Evolutionary conservation across 2,797 vertebrate species (phyloP), one percentile per base, ranked within the genome.

Genomic region (Florisuga fusca): DNA sequence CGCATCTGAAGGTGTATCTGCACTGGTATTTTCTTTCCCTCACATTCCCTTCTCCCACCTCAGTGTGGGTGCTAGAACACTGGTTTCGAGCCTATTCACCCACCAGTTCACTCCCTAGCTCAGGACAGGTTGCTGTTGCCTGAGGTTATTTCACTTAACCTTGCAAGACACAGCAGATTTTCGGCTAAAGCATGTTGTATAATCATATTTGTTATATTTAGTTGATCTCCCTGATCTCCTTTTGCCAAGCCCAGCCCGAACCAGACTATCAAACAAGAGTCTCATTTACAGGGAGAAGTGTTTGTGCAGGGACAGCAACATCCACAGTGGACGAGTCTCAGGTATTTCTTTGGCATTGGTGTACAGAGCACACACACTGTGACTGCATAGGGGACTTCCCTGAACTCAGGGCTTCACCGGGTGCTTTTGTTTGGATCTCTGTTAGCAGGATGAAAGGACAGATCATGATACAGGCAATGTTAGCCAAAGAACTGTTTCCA

Each of bases 261-360:
- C 21, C 55, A 45, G 91, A 59, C 13, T 12, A 63, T 51, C 61
- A 55, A 72, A 50, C 41, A 64, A 55, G 45, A 74, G 33, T 6
- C 19, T 61, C 29, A 57, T 2, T 29, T 36, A 13, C 0, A 11
- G 12, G 6, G 22, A 36, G 58, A 59, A 75, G 10, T 1, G 26
- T 72, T 69, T 55, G 23, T 4, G 1, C 16, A 20, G 53, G 34
- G 14, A 10, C 38, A 83, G 79, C 18, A 48, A 25, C 7, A 67
- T 12, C 71, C 36, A 3, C 0, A 4, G 17, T 10, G 45, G 82
- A 27, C 29, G 16, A 0, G 0, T 34, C 38, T 73, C 20, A 9
- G 34, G 48, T 53, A 64, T 45, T 38, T 19, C 51, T 51, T 4
- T 76, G 72, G 51, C 59, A 51, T 2, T 20, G 22, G 33, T 21